Evolutionary conservation across 37 sponge, comb jelly and placozoan genomes (phyloP).

Genomic region (Geodia barretti): DNA sequence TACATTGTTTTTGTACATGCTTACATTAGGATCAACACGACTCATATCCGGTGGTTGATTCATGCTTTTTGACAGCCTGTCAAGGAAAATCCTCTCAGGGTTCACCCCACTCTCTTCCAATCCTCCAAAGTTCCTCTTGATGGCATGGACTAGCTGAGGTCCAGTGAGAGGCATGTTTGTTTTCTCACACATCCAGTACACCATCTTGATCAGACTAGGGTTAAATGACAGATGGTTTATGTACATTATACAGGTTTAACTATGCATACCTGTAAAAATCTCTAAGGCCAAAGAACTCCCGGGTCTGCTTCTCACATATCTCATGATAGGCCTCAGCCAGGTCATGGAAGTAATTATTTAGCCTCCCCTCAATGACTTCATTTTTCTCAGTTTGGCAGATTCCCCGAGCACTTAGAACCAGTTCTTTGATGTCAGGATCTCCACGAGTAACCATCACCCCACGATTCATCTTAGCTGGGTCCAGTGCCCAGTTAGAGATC

Average conservation of each 20-base stretch:
- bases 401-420: conserved; percentile 76
- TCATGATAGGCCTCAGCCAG: conserved; percentile 74
- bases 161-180: conserved; percentile 29
- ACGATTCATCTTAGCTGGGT: conserved; percentile 99
- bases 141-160: conserved; percentile 81
- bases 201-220: conserved; percentile 90
- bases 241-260: not conserved
- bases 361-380: conserved; percentile 32
- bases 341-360: conserved; percentile 47
- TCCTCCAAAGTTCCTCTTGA: conserved; percentile 91
- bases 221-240: conserved; percentile 6
- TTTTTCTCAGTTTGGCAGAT: conserved; percentile 64
- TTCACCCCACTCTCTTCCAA: conserved; percentile 23
- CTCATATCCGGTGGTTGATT: conserved; percentile 19
- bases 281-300: conserved; percentile 92
- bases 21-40: not conserved
- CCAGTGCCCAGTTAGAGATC: conserved; percentile 98
- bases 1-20: not conserved
- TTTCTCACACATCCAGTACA: conserved; percentile 76
- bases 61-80: not conserved
- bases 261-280: conserved; percentile 89
- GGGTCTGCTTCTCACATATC: conserved; percentile 41
- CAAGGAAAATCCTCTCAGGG: conserved; percentile 29
- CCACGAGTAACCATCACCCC: conserved; percentile 93
- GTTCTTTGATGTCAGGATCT: conserved; percentile 71